phyloP scores from a whole-genome alignment of 2,113 vertebrate genomes.

The Collichthys lucidus region DNA sequence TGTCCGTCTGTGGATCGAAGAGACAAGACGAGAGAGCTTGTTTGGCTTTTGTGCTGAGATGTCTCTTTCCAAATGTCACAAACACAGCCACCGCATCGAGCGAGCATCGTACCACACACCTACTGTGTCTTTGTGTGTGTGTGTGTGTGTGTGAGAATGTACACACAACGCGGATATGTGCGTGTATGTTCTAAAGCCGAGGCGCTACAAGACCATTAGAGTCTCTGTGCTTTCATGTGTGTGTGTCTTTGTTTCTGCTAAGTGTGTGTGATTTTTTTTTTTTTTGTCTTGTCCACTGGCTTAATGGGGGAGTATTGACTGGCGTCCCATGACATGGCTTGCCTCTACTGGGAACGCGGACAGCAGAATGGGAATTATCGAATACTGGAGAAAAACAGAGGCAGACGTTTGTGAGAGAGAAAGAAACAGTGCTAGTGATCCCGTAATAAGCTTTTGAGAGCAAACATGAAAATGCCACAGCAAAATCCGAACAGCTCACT shows the following conservation, averaged over 20 bases:
- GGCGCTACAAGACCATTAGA: background rate
- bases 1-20: slow-evolving; percentile 35
- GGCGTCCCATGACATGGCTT: slow-evolving; percentile 10
- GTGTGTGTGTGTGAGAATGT: background rate
- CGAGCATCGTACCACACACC: slow-evolving; percentile 9
- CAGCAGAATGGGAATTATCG: slow-evolving; percentile 38
- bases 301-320: slow-evolving; percentile 58
- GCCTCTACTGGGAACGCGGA: slow-evolving; percentile 1
- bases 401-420: slow-evolving; percentile 9
- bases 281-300: slow-evolving; percentile 32
- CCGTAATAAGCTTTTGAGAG: background rate
- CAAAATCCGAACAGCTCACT: background rate
- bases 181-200: background rate
- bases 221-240: slow-evolving; percentile 1
- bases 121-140: slow-evolving; percentile 52
- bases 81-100: slow-evolving; percentile 16
- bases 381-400: slow-evolving; percentile 28
- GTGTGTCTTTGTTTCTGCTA: slow-evolving; percentile 23
- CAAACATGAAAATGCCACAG: background rate
- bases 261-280: slow-evolving; percentile 27
- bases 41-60: slow-evolving; percentile 39
- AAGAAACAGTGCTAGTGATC: background rate
- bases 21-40: slow-evolving; percentile 6
- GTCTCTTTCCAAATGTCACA: slow-evolving; percentile 61
- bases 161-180: background rate